Percentiles rank a stretch among this genome's conserved stretches.
Conservation (phyloP, 2,888 invertebrate genomes). For the Xylophagus ater region DNA sequence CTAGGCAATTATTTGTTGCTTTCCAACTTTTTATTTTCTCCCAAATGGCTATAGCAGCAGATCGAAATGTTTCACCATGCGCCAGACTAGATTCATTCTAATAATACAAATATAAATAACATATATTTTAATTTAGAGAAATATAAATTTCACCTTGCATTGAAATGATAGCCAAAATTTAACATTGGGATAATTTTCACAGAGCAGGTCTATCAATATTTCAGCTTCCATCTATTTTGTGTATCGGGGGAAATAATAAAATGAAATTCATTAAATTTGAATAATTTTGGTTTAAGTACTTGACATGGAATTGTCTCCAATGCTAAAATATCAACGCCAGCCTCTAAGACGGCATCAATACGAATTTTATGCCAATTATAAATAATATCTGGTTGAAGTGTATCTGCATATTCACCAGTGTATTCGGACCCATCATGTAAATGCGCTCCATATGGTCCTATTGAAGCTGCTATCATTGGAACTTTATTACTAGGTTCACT, state of each 20-base stretch:
- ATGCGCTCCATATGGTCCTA: constrained; percentile 88
- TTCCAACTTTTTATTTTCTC: constrained; percentile 48
- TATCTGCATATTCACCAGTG: constrained; percentile 68
- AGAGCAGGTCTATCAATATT: constrained; percentile 64
- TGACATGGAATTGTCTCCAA: constrained; percentile 87
- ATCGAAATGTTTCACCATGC: constrained; percentile 69
- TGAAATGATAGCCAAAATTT: constrained; percentile 85
- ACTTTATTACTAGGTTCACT: constrained; percentile 35
- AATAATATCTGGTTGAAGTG: constrained; percentile 53
- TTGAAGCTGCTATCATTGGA: constrained; percentile 72
- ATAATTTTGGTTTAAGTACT: constrained; percentile 27
- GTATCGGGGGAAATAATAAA: neutral
- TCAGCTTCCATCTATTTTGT: constrained; percentile 54
- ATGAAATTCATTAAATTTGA: neutral
- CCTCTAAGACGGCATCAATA: constrained; percentile 64
- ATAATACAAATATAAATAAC: constrained; percentile 18
- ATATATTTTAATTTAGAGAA: neutral
- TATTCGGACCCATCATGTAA: constrained; percentile 89
- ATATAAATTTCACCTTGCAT: constrained; percentile 55
- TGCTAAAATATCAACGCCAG: constrained; percentile 74
- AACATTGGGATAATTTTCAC: constrained; percentile 59
- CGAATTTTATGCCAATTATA: constrained; percentile 77
- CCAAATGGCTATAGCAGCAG: constrained; percentile 60
- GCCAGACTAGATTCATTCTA: constrained; percentile 52
- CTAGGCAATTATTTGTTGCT: constrained; percentile 53